These are phyloP conservation scores for Lutraria rhynchaena DNA, from an alignment of 1,140 invertebrate genomes.

Conservation along the genomic window DNA sequence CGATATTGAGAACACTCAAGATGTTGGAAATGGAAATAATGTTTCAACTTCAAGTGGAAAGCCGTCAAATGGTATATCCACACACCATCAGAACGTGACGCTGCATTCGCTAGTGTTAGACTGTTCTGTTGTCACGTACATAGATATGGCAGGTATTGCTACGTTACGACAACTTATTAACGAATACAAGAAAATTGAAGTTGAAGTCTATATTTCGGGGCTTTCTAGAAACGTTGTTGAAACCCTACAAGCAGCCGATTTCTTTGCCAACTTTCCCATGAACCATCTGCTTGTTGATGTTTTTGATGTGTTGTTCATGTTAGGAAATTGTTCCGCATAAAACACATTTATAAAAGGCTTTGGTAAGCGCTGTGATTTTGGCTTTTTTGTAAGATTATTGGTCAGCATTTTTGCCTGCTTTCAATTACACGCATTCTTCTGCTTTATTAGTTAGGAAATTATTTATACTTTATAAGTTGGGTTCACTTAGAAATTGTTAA, in stretches of 20 bases:
- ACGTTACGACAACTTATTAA: conserved; percentile 68
- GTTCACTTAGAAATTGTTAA: too few species aligned
- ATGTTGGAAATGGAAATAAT: neutral
- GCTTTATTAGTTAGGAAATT: too few species aligned
- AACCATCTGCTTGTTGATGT: conserved; percentile 30
- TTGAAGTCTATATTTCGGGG: conserved; percentile 46
- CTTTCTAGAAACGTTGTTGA: neutral
- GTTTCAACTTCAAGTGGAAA: neutral
- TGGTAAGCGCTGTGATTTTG: too few species aligned
- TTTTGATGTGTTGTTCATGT: conserved; percentile 27
- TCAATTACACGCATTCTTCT: too few species aligned
- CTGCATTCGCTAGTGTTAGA: conserved; percentile 71
- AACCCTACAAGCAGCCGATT: conserved; percentile 11
- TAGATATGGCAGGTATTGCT: conserved; percentile 75
- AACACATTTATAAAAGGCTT: too few species aligned
- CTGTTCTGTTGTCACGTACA: conserved; percentile 74
- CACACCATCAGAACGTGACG: neutral
- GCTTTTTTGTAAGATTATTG: too few species aligned
- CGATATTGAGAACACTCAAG: neutral
- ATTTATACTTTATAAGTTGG: too few species aligned
- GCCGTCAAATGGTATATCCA: conserved; percentile 37
- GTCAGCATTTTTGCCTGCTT: too few species aligned
- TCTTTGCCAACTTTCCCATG: conserved; percentile 24
- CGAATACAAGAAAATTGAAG: conserved; percentile 57
- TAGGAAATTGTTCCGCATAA: too few species aligned